A percentile compares a stretch with the other conserved stretches of the same genome.
Conservation (phyloP, 2,888 invertebrate genomes). For the Autographa pulchrina region DNA sequence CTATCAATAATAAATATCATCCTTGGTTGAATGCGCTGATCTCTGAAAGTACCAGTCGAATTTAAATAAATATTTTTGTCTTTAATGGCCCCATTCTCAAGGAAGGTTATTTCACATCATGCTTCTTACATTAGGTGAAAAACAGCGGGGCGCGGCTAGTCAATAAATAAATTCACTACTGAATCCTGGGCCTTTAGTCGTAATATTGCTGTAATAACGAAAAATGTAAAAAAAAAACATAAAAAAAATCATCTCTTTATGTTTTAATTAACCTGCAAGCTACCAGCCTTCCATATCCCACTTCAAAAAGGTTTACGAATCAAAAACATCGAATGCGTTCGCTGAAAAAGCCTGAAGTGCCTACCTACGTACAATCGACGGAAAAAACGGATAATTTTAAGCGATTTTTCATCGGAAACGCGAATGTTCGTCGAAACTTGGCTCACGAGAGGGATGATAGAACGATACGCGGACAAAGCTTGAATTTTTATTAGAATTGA, state of each 20-base stretch:
- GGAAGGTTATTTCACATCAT: no score
- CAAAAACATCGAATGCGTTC: not conserved
- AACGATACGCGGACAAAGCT: constrained; percentile 39
- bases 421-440: constrained; percentile 15
- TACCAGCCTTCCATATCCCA: not conserved
- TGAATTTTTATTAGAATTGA: constrained; percentile 50
- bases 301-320: constrained; percentile 1
- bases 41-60: no score
- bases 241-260: not conserved
- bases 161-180: no score
- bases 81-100: no score
- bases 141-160: no score
- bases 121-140: no score
- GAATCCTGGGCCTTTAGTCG: no score
- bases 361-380: not conserved
- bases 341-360: not conserved
- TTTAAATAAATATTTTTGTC: no score
- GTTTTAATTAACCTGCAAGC: not conserved
- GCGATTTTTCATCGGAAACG: constrained; percentile 38
- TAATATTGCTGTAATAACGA: no score
- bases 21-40: no score
- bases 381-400: constrained; percentile 29
- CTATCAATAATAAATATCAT: no score
- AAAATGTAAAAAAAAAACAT: no score
- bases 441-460: constrained; percentile 22